A percentile compares a stretch with the other conserved stretches of the same genome.
Conservation (phyloP, 2,888 invertebrate genomes). For the Caenorhabditis virilis region DNA sequence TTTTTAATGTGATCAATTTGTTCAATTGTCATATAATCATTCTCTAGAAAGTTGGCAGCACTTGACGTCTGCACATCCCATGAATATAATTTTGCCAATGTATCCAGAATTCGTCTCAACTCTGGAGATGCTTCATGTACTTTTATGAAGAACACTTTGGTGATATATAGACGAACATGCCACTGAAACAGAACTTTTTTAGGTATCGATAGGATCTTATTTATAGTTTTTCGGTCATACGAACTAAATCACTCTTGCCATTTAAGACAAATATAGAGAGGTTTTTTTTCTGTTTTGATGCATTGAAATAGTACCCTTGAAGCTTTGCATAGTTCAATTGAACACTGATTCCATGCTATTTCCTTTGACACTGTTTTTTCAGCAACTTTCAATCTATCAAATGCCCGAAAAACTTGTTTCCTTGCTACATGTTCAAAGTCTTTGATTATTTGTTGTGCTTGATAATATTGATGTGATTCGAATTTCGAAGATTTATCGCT, state of each 20-base stretch:
- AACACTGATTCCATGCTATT: slow-evolving; percentile 85
- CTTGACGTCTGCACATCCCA: slow-evolving; percentile 39
- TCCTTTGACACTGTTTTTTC: slow-evolving; percentile 74
- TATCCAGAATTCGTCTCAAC: slow-evolving; percentile 28
- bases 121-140: slow-evolving; percentile 71
- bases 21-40: slow-evolving; percentile 45
- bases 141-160: slow-evolving; percentile 75
- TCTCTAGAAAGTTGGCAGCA: slow-evolving; percentile 45
- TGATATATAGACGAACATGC: slow-evolving; percentile 82
- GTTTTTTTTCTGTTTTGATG: background rate
- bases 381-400: slow-evolving; percentile 28
- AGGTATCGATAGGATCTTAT: slow-evolving; percentile 20
- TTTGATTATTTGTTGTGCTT: slow-evolving; percentile 36
- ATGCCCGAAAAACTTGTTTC: slow-evolving; percentile 44
- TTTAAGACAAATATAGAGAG: too few species aligned
- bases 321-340: slow-evolving; percentile 82
- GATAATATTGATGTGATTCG: slow-evolving; percentile 13
- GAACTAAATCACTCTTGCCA: too few species aligned
- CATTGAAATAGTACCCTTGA: slow-evolving; percentile 76
- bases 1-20: slow-evolving; percentile 47
- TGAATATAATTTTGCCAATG: slow-evolving; percentile 41
- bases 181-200: too few species aligned
- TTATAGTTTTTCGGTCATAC: too few species aligned
- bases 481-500: slow-evolving; percentile 7
- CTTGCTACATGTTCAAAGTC: slow-evolving; percentile 61